A percentile compares a stretch with the other conserved stretches of the same genome.
phyloP scores from a whole-genome alignment of 2,113 vertebrate genomes.

The Acanthochromis polyacanthus region DNA sequence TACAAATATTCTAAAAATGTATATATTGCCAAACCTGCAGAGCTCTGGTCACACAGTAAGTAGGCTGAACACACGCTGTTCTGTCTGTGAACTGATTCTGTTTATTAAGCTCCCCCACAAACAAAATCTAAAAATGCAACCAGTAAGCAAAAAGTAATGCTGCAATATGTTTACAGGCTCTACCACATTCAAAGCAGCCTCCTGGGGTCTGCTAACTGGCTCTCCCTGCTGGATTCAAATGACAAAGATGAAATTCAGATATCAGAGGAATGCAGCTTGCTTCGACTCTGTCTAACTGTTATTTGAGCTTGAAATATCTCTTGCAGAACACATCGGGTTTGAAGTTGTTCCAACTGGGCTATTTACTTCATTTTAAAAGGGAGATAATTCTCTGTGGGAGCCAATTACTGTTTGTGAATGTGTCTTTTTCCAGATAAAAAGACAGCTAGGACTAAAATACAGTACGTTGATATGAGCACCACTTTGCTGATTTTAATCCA shows the following conservation, averaged over 20 bases:
- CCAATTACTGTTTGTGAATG: background rate
- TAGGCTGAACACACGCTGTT: no score
- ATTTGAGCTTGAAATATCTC: background rate
- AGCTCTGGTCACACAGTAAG: no score
- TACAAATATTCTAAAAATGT: no score
- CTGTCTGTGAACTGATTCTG: no score
- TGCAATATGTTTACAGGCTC: no score
- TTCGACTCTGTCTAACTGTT: background rate
- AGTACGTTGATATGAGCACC: no score
- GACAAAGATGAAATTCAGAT: slow-evolving; percentile 23
- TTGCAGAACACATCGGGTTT: background rate
- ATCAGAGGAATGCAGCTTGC: slow-evolving; percentile 10
- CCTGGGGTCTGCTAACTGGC: background rate
- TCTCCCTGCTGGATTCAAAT: slow-evolving; percentile 21
- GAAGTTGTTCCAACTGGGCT: background rate
- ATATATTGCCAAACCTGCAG: no score
- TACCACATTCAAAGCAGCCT: background rate
- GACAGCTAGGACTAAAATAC: no score
- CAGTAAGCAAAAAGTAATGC: background rate
- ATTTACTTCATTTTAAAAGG: slow-evolving; percentile 1
- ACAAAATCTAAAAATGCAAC: background rate
- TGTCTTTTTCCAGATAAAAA: no score
- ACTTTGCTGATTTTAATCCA: no score
- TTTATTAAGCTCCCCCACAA: no score
- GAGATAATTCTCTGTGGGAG: background rate